Conservation (phyloP, 2,888 invertebrate genomes). For the Bedellia somnulentella region DNA sequence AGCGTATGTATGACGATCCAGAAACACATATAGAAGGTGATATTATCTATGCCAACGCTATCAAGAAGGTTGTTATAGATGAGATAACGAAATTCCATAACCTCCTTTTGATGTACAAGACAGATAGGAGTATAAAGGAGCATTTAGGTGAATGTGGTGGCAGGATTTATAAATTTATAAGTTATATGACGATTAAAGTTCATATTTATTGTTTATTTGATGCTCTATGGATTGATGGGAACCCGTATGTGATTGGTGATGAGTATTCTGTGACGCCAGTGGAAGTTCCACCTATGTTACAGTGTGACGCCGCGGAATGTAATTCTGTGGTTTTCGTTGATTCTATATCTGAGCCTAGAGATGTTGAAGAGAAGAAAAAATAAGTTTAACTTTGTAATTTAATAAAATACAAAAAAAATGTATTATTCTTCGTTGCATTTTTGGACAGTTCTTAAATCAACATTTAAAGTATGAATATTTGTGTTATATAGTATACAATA, state of each 20-base stretch:
- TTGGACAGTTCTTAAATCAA: no score
- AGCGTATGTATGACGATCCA: constrained; percentile 49
- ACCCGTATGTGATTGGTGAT: constrained; percentile 48
- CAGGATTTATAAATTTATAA: constrained; percentile 47
- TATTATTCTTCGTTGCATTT: no score
- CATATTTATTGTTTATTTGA: constrained; percentile 51
- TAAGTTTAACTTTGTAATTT: no score
- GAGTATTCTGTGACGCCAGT: constrained; percentile 49
- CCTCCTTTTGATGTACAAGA: constrained; percentile 42
- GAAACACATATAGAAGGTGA: constrained; percentile 48
- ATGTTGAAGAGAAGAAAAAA: no score
- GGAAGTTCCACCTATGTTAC: constrained; percentile 43
- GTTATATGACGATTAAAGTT: constrained; percentile 50
- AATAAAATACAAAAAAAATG: no score
- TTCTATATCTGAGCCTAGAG: no score
- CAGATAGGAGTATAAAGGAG: constrained; percentile 45
- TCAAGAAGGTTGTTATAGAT: constrained; percentile 48
- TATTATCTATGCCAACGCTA: constrained; percentile 47
- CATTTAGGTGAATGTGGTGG: constrained; percentile 50
- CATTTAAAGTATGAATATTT: no score
- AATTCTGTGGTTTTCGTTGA: constrained; percentile 47
- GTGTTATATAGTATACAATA: no score
- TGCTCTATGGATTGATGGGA: constrained; percentile 49
- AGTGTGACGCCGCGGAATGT: constrained; percentile 47
- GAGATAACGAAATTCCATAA: constrained; percentile 52